Percentiles rank a stretch among this genome's conserved stretches.
phyloP scores from a whole-genome alignment of 30 jellyfish, hydroid and myxozoan genomes.

The Haliclystus octoradiatus region DNA sequence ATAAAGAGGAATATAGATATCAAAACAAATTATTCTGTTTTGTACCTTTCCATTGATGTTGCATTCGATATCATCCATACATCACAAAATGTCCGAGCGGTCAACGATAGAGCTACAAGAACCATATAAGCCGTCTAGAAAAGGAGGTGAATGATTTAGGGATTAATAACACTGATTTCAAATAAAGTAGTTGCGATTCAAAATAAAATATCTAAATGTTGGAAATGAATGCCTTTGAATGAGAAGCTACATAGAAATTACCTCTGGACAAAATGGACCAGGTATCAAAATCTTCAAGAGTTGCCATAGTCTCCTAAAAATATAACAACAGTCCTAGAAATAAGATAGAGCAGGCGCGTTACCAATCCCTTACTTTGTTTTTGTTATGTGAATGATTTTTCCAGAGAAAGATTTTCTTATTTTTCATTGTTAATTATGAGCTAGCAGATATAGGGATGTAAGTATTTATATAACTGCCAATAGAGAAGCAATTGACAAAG shows the following conservation, averaged over 20 bases:
- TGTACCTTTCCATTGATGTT: slow-evolving; percentile 85
- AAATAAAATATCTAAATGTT: no score
- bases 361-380: no score
- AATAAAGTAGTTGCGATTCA: no score
- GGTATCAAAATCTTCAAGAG: slow-evolving; percentile 62
- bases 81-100: slow-evolving; percentile 91
- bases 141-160: background rate
- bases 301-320: slow-evolving; percentile 39
- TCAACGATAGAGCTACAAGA: slow-evolving; percentile 71
- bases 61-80: slow-evolving; percentile 97
- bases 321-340: no score
- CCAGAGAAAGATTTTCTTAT: no score
- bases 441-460: background rate
- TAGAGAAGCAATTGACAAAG: background rate
- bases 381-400: no score
- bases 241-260: no score
- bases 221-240: no score
- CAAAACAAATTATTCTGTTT: no score
- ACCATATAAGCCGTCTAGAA: slow-evolving; percentile 70
- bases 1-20: no score
- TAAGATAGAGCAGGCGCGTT: no score
- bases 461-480: background rate
- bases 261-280: slow-evolving; percentile 65
- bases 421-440: background rate
- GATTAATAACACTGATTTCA: no score